These are phyloP conservation scores for Astyanax mexicanus DNA, from an alignment of 2,797 vertebrate species.

Conservation along the genomic window DNA sequence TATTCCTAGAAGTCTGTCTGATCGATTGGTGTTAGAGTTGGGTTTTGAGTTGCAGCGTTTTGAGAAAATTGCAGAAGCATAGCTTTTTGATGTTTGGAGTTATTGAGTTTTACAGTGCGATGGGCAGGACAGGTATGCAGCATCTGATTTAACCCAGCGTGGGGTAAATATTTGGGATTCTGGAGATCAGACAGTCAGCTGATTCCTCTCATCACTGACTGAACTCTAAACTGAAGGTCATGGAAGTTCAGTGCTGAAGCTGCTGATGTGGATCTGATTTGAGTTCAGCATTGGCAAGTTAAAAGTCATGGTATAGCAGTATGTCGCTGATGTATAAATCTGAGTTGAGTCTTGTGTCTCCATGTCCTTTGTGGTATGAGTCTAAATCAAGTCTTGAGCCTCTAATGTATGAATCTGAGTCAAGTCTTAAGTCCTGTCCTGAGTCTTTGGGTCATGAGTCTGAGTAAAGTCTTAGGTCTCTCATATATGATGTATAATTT, in stretches of 20 bases:
- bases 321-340: no score
- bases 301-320: neutral
- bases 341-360: no score
- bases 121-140: neutral
- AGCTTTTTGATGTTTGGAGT: neutral
- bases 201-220: slow-evolving; percentile 19
- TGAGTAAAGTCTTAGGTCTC: no score
- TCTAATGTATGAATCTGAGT: no score
- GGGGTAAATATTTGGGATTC: slow-evolving; percentile 21
- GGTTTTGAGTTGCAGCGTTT: neutral
- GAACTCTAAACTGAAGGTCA: neutral
- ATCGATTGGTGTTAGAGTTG: slow-evolving; percentile 22
- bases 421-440: no score
- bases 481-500: no score
- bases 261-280: neutral
- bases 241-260: neutral
- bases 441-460: no score
- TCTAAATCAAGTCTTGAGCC: no score
- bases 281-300: neutral
- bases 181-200: slow-evolving; percentile 14
- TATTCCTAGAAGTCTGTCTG: neutral
- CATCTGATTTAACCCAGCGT: neutral
- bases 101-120: slow-evolving; percentile 2
- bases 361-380: no score
- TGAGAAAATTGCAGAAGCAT: no score